A percentile compares a stretch with the other conserved stretches of the same genome.
Evolutionary conservation across 2,797 vertebrate species (phyloP).

Genomic region (Siniperca obscura): DNA sequence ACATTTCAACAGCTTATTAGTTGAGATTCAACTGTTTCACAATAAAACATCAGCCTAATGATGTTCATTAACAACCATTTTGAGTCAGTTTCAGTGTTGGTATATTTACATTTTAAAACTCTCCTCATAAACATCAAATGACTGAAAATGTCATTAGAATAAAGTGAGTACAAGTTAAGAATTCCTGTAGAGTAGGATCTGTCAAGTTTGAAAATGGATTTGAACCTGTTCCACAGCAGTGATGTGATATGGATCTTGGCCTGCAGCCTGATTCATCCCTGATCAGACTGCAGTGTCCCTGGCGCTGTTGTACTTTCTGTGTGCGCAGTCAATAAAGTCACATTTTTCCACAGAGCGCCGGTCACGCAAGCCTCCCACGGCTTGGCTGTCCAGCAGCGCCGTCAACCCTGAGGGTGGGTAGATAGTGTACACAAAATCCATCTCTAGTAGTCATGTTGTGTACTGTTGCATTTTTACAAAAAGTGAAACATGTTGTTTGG

Average conservation of each 20-base stretch:
- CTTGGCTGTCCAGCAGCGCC: background rate
- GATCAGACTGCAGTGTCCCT: conserved; percentile 32
- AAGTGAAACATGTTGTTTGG: background rate
- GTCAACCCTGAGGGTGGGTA: background rate
- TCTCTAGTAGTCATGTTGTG: background rate
- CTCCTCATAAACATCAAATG: background rate
- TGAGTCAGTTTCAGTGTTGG: no score
- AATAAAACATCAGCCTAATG: no score
- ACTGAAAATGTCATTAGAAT: background rate
- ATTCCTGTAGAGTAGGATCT: background rate
- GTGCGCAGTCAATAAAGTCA: conserved; percentile 46
- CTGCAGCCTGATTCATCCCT: conserved; percentile 16
- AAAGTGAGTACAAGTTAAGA: background rate
- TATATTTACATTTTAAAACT: background rate
- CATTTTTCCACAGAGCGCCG: conserved; percentile 27
- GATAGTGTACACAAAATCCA: background rate
- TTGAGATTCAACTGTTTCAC: no score
- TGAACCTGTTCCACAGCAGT: background rate
- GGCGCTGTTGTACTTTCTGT: conserved; percentile 24
- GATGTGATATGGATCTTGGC: conserved; percentile 44
- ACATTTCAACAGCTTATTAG: no score
- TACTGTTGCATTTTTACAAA: background rate
- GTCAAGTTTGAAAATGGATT: background rate
- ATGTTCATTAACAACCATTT: no score
- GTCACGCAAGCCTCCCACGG: conserved; percentile 14